These are phyloP conservation scores for Anastrepha obliqua DNA, from an alignment of 1,140 invertebrate genomes.

Conservation along the genomic window DNA sequence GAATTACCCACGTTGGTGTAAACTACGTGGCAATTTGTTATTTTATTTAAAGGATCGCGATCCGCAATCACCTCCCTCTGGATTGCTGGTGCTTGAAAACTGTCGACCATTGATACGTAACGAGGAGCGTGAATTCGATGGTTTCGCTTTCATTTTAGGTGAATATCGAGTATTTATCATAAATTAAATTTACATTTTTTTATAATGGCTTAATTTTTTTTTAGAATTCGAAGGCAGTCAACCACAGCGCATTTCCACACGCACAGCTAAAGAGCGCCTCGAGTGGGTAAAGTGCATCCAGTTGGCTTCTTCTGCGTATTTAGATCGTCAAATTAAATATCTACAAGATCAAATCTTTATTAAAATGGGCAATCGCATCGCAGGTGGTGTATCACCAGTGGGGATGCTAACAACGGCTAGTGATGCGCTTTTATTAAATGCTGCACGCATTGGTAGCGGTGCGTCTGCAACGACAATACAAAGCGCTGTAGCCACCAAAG, in stretches of 20 bases:
- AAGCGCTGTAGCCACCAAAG: conserved; percentile 59
- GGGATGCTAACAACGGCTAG: conserved; percentile 2
- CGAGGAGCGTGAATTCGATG: conserved; percentile 78
- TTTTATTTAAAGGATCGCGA: conserved; percentile 96
- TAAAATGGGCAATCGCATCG: conserved; percentile 70
- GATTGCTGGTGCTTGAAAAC: conserved; percentile 91
- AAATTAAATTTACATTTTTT: neutral
- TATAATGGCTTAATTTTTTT: conserved; percentile 54
- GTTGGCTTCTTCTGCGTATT: conserved; percentile 88
- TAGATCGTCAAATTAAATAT: conserved; percentile 84
- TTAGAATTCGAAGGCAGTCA: conserved; percentile 89
- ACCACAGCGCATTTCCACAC: conserved; percentile 86
- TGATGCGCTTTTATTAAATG: conserved; percentile 54
- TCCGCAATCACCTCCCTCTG: conserved; percentile 89
- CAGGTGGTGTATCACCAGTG: conserved; percentile 60
- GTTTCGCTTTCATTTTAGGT: conserved; percentile 82
- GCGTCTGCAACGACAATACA: neutral
- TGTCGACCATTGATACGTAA: conserved; percentile 79
- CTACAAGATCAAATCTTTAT: conserved; percentile 78
- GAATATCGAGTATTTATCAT: conserved; percentile 60
- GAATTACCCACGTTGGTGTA: conserved; percentile 90
- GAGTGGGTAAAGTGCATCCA: conserved; percentile 91
- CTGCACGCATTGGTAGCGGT: neutral
- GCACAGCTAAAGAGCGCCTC: conserved; percentile 87
- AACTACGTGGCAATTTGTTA: conserved; percentile 92